Percentiles rank a stretch among this genome's conserved stretches.
Conservation (phyloP, 92 coral and sea anemone genomes). For the Phymanthus crucifer region DNA sequence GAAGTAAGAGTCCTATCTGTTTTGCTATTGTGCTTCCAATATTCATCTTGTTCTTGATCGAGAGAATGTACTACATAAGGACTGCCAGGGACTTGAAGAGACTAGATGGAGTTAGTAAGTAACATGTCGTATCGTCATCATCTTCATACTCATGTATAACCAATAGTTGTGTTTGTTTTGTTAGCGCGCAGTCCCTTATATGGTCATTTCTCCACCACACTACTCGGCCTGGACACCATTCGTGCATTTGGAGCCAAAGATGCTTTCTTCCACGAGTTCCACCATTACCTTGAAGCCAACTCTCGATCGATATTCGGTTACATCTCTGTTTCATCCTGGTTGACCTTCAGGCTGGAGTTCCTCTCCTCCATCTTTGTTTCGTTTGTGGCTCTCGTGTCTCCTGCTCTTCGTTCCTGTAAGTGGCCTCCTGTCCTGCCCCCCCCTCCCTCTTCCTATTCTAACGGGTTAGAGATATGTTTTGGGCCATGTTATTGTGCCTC, state of each 20-base stretch:
- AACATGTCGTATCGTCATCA: too few relatives aligned
- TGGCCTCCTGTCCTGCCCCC: too few relatives aligned
- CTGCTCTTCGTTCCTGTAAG: slow-evolving; percentile 37
- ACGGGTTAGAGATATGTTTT: background rate
- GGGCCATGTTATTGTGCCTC: background rate
- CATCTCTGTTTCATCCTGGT: slow-evolving; percentile 43
- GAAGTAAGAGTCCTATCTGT: slow-evolving; percentile 28
- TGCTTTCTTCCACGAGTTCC: slow-evolving; percentile 36
- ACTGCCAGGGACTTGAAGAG: slow-evolving; percentile 45
- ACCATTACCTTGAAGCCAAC: slow-evolving; percentile 40
- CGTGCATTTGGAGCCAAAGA: slow-evolving; percentile 48
- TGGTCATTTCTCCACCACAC: slow-evolving; percentile 42
- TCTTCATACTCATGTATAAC: background rate
- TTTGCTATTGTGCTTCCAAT: slow-evolving; percentile 40
- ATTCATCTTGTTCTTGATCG: slow-evolving; percentile 32
- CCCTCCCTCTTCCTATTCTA: too few relatives aligned
- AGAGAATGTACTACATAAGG: slow-evolving; percentile 35
- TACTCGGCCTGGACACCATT: slow-evolving; percentile 44
- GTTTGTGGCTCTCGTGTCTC: slow-evolving; percentile 40
- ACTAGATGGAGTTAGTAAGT: slow-evolving; percentile 48
- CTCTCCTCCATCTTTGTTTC: slow-evolving; percentile 40
- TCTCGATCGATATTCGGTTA: slow-evolving; percentile 42
- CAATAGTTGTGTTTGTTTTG: background rate
- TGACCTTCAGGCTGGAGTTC: slow-evolving; percentile 45
- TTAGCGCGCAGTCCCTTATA: slow-evolving; percentile 49